Base-by-base conservation (phyloP, 53 echinoderm and acorn worm species). In the Temnopleurus reevesii region DNA sequence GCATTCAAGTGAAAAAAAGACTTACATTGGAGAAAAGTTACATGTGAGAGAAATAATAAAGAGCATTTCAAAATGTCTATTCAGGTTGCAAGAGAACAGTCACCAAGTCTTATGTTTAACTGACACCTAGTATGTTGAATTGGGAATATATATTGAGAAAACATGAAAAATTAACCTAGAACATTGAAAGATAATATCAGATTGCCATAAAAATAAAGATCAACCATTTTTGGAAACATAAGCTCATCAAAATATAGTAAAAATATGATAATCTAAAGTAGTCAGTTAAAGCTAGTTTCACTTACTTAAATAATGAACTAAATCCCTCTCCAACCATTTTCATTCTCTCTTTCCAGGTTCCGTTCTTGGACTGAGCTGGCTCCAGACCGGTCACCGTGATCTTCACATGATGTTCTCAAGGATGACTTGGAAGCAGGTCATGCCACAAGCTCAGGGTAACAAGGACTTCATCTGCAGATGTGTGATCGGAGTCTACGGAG, bases 391-490 rank as follows among this genome's bases (percentile, higher is more conserved):
- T 1, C 76, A 87, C 77, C 60, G 88, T 5, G 92, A 90, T 24
- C 63, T 93, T 66, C 61, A 57, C 60, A 60, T 30, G 81, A 87
- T 81, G 89, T 55, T 91, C 2, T 80, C 91, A 8, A 93, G 76
- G 86, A 54, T 76, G 61, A 29, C 91, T 44, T 91, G 77, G 47
- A 85, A 89, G 33, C 89, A 91, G 61, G 61, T 89, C 77, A 33
- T 58, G 19, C 89, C 89, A 33, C 89, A 91, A 46, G 71, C 85
- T 77, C 24, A 25, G 0, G 89, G 89, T 26, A 60, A 89, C 12
- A 90, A 91, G 8, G 89, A 91, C 77, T 89, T 91, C 77, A 89
- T 36, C 33, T 94, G 94, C 85, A 76, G 81, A 24, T 94, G 94
- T 56, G 86, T 89, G 44, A 89, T 90, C 51, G 90, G 92, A 53